Conservation (phyloP, 2,888 invertebrate genomes). For the Euproctis similis region DNA sequence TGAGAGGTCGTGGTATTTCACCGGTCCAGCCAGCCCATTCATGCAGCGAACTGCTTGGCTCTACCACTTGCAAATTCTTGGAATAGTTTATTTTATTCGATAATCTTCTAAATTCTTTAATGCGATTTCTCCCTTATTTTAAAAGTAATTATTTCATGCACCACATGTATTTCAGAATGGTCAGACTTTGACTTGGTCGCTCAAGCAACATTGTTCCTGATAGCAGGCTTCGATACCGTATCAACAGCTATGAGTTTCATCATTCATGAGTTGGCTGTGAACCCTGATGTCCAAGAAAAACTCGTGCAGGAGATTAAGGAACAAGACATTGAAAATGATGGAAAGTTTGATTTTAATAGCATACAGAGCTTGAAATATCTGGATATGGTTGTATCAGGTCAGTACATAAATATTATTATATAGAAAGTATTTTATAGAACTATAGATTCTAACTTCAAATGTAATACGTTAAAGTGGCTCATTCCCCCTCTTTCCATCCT, state of each 20-base stretch:
- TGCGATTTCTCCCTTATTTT: too few species aligned
- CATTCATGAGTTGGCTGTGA: slow-evolving; percentile 71
- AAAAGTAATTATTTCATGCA: too few species aligned
- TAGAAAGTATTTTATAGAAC: neutral
- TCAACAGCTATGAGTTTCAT: slow-evolving; percentile 58
- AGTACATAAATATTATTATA: too few species aligned
- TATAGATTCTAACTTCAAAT: too few species aligned
- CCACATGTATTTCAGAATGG: slow-evolving; percentile 45
- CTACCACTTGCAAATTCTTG: too few species aligned
- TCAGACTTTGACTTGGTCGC: slow-evolving; percentile 48
- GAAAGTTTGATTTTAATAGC: slow-evolving; percentile 56
- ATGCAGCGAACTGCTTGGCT: too few species aligned
- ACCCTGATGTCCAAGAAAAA: slow-evolving; percentile 71
- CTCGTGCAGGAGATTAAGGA: slow-evolving; percentile 70
- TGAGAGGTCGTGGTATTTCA: too few species aligned
- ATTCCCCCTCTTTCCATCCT: too few species aligned
- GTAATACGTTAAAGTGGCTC: too few species aligned
- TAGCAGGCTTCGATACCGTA: slow-evolving; percentile 71
- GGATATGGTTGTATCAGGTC: slow-evolving; percentile 76
- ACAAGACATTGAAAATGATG: slow-evolving; percentile 42
- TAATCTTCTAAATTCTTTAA: too few species aligned
- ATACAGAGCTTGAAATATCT: slow-evolving; percentile 72
- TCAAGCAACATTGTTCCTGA: slow-evolving; percentile 65
- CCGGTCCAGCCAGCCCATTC: too few species aligned
- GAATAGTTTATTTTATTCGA: too few species aligned